Evolutionary conservation across 2,113 vertebrate species (phyloP).

Genomic region (Pundamilia nyererei): DNA sequence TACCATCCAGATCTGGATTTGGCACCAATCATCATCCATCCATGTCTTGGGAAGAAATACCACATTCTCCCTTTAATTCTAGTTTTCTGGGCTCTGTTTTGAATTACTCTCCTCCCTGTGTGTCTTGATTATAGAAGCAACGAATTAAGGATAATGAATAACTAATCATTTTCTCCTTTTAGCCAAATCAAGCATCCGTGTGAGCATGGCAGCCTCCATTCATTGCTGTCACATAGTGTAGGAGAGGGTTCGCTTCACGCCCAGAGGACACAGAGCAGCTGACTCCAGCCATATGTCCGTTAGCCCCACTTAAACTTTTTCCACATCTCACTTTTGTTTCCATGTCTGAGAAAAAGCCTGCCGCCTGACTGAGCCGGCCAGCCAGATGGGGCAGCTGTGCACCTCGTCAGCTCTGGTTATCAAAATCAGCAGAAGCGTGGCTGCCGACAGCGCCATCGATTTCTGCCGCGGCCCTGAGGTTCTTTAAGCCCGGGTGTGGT

Average conservation of each 20-base stretch:
- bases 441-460: conserved; percentile 26
- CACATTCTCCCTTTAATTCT: background rate
- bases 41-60: background rate
- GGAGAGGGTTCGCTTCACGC: background rate
- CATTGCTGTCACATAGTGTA: background rate
- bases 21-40: background rate
- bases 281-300: conserved; percentile 20
- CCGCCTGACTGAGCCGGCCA: background rate
- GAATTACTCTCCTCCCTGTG: background rate
- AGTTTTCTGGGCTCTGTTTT: background rate
- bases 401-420: background rate
- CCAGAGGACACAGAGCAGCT: background rate
- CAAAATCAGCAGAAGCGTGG: background rate
- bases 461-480: background rate
- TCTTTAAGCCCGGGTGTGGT: background rate
- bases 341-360: background rate
- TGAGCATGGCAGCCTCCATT: background rate
- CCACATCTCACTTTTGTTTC: background rate
- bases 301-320: background rate
- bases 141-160: conserved; percentile 16
- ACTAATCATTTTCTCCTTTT: conserved; percentile 11
- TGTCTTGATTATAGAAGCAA: background rate
- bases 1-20: background rate
- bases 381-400: background rate
- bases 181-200: background rate